Base-by-base conservation (phyloP, 2,113 vertebrate species). In the Otus sunia region DNA sequence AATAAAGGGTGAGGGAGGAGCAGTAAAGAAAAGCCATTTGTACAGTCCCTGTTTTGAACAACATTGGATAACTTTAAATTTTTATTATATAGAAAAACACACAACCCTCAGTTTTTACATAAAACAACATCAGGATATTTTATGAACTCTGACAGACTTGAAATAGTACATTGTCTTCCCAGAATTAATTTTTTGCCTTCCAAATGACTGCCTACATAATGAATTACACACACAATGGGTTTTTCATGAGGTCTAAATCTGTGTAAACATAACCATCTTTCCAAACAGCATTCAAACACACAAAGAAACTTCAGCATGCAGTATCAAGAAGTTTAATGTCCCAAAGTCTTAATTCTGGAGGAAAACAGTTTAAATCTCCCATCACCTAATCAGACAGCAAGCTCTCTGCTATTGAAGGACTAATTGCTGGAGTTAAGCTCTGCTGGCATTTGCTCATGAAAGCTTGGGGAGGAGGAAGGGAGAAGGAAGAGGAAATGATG, bases 91-190 rank as follows among this genome's bases (percentile, higher is more conserved):
- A 76, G 84, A 56, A 52, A 90, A 92, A 27, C 14, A 50, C 49
- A 50, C 49, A 88, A 49, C 26, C 21, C 25, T 86, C 27, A 47
- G 16, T 32, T 93, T 95, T 89, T 66, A 81, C 41, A 59, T 6
- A 73, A 34, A 93, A 86, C 32, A 84, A 53, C 41, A 90, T 64
- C 32, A 79, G 47, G 23, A 49, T 90, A 49, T 74, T 59, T 59
- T 79, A 82, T 84, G 67, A 95, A 58, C 29, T 91, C n/a, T 77
- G 67, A 85, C 27, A 41, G 47, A 66, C 36, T 68, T 95, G 52
- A 90, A 95, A 95, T 39, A 75, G 43, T 63, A 69, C n/a, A 23
- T 59, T 93, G 58, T 86, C 76, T 89, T 94, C n/a, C 58, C 88
- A 82, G 50, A 92, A 59, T 92, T 94, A 87, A 16, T 74, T 71